Conservation (phyloP, 2,113 vertebrate species). For the Willisornis vidua region DNA sequence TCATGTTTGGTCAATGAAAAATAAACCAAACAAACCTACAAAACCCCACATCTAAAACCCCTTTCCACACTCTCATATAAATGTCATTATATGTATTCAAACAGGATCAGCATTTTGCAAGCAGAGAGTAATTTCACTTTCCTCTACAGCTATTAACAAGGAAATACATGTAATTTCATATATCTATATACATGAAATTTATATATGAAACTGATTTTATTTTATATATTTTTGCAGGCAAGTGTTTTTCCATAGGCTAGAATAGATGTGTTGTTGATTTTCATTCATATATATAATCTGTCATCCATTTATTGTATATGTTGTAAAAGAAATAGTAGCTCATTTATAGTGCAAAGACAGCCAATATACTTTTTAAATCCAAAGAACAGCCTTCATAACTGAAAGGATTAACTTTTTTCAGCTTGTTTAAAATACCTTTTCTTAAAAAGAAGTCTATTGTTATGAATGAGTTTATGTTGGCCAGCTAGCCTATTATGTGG, state of each 20-base stretch:
- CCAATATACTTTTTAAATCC: background rate
- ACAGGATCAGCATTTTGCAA: background rate
- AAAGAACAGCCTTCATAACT: background rate
- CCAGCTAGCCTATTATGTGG: background rate
- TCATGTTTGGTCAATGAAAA: background rate
- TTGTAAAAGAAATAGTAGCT: background rate
- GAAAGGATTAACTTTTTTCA: constrained; percentile 12
- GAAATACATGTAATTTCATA: background rate
- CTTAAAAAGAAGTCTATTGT: background rate
- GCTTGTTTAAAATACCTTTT: background rate
- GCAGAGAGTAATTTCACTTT: background rate
- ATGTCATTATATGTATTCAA: background rate
- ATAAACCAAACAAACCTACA: background rate
- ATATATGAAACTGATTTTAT: background rate
- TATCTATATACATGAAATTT: background rate
- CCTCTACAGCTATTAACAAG: background rate
- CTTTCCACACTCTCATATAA: background rate
- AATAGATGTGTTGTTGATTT: background rate
- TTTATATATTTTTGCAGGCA: background rate
- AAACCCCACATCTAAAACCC: background rate
- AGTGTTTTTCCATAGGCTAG: background rate
- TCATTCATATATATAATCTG: background rate
- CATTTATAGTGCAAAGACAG: background rate
- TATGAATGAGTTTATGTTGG: background rate
- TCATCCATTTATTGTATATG: background rate